phyloP scores from a whole-genome alignment of 2,113 vertebrate genomes.

The Cygnus buccinator region DNA sequence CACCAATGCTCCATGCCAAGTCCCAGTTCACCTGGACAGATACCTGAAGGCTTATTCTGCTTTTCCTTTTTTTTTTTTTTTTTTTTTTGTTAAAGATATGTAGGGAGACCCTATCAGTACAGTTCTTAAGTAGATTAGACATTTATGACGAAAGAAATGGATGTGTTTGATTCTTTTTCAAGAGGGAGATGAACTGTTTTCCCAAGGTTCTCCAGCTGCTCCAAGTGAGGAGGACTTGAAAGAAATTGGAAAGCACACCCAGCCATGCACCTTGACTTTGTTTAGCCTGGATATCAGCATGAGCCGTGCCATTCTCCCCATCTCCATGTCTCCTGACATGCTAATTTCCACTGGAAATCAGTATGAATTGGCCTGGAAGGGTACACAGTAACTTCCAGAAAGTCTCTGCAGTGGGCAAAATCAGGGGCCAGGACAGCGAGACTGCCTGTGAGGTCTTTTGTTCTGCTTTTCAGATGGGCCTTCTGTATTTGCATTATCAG shows the following conservation, averaged over 20 bases:
- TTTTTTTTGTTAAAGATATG: background rate
- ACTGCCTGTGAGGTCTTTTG: background rate
- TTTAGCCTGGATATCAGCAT: background rate
- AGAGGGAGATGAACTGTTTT: background rate
- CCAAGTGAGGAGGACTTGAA: background rate
- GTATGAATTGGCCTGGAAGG: background rate
- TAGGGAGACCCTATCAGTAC: background rate
- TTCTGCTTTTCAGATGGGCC: background rate
- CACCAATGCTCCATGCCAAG: background rate
- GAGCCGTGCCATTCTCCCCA: background rate
- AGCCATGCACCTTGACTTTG: background rate
- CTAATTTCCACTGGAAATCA: background rate
- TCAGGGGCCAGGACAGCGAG: background rate
- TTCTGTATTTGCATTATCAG: background rate
- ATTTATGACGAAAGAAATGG: background rate
- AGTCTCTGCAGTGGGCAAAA: background rate
- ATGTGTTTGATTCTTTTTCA: background rate
- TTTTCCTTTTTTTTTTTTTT: background rate
- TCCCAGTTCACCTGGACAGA: background rate
- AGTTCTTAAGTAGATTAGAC: background rate
- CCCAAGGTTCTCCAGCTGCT: background rate
- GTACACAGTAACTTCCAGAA: background rate
- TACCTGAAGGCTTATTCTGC: background rate
- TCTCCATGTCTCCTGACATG: fast-evolving
- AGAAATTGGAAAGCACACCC: background rate